phyloP scores from a whole-genome alignment of 2,797 vertebrate species.

The Cichlasoma orientale region DNA sequence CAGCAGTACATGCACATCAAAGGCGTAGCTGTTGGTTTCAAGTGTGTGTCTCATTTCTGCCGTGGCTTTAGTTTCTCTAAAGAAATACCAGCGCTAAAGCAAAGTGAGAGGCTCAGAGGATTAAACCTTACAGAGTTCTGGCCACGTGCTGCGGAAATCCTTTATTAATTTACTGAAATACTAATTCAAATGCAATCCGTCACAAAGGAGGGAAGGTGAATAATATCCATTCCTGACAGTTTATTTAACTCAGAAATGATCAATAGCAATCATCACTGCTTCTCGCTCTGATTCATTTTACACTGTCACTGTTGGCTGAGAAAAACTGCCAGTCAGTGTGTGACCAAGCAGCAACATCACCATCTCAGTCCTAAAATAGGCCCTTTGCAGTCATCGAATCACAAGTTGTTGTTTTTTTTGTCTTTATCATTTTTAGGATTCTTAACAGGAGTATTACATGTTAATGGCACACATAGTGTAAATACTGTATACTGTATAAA shows the following conservation, averaged over 20 bases:
- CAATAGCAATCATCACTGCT: neutral
- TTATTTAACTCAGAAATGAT: neutral
- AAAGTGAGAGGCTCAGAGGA: neutral
- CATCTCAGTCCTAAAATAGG: neutral
- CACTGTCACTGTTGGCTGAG: neutral
- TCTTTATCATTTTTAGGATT: neutral
- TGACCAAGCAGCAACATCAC: neutral
- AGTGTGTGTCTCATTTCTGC: constrained; percentile 1
- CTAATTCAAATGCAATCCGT: neutral
- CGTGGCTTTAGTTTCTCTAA: neutral
- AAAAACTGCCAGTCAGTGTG: neutral
- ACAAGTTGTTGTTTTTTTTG: neutral
- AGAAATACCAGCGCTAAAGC: neutral
- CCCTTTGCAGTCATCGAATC: neutral
- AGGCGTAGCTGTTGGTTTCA: neutral
- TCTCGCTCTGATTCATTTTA: neutral
- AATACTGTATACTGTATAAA: neutral
- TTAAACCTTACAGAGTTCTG: neutral
- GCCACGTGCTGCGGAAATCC: neutral
- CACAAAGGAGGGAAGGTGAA: neutral
- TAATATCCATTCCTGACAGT: neutral
- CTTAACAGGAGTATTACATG: neutral
- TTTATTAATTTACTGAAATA: neutral
- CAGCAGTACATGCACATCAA: constrained; percentile 3
- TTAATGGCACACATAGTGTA: neutral